Evolutionary conservation across 2,113 vertebrate species (phyloP), one percentile per base, ranked within the genome.

Genomic region (Ophiodon elongatus): DNA sequence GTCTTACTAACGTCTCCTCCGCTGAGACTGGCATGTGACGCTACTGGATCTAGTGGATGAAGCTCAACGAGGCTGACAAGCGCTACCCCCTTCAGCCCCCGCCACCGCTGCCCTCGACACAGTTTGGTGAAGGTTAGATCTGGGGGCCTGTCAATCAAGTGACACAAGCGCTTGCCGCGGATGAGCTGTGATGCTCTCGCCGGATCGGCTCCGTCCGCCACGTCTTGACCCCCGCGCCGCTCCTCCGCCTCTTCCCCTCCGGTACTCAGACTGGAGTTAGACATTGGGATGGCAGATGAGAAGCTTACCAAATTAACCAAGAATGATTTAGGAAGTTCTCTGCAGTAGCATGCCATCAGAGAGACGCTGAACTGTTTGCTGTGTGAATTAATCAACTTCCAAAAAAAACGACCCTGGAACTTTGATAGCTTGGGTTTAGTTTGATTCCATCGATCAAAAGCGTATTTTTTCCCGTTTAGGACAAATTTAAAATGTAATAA

Each of bases 81-180:
- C 64, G 47, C 85, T 76, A 31, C 78, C 85, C 89, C 90, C 86
- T 79, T 90, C 89, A 82, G 85, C 86, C 70, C 25, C 33, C 19
- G 31, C 87, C 56, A 69, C 79, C 57, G 62, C 84, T 82, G 94
- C 86, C 92, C 89, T 91, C 84, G 79, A 94, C 94, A 93, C 92
- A 92, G 73, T 87, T 88, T 80, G 80, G 79, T 89, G 92, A 93
- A 93, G 93, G 90, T 93, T 93, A 94, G 80, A 94, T 92, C 87
- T 90, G 84, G 78, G 84, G 76, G 83, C 85, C 91, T 85, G 91
- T 93, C 94, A 93, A 75, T 94, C 93, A 94, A 93, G 79, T 90
- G 91, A 94, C 94, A 94, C 79, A 94, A 93, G 82, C 63, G 74
- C 72, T 94, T 10, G 90, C 69, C 6, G 56, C 62, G 63, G 87